These are phyloP conservation scores for Megalops cyprinoides DNA, from an alignment of 2,797 vertebrate genomes.

Conservation along the genomic window DNA sequence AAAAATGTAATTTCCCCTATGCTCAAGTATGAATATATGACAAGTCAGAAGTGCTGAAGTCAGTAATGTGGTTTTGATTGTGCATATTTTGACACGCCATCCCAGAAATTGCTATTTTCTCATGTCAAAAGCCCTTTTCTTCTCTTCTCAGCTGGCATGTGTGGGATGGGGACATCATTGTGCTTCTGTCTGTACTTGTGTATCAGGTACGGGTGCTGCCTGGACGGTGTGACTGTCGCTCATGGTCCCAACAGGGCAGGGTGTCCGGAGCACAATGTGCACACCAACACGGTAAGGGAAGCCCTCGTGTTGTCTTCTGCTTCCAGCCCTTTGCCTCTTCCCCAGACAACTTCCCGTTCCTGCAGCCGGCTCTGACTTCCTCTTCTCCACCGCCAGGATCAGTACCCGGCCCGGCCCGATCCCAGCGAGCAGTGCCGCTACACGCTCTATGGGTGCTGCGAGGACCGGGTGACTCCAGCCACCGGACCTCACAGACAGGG, in stretches of 20 bases:
- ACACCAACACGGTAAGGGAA: constrained; percentile 60
- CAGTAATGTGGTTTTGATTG: too few species aligned
- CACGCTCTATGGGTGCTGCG: constrained; percentile 89
- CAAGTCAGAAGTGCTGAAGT: too few species aligned
- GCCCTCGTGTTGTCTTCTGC: background rate
- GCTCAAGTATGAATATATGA: too few species aligned
- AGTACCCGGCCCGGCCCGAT: constrained; percentile 40
- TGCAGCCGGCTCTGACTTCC: background rate
- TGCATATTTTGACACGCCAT: background rate
- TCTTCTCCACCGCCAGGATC: constrained; percentile 51
- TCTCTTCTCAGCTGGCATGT: background rate
- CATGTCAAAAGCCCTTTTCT: background rate
- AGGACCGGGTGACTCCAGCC: constrained; percentile 80
- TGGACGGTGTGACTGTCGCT: constrained; percentile 79
- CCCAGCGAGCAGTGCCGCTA: constrained; percentile 72
- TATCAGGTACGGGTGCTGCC: constrained; percentile 88
- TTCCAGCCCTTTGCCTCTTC: background rate
- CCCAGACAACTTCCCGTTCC: background rate
- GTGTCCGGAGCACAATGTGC: constrained; percentile 63
- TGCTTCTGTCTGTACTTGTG: constrained; percentile 2
- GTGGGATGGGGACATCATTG: background rate
- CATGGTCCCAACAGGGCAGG: constrained; percentile 79
- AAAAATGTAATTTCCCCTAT: too few species aligned
- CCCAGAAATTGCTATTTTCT: background rate
- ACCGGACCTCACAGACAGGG: constrained; percentile 83